These are phyloP conservation scores for Sebastes umbrosus DNA, from an alignment of 2,797 vertebrate species.

Conservation along the genomic window DNA sequence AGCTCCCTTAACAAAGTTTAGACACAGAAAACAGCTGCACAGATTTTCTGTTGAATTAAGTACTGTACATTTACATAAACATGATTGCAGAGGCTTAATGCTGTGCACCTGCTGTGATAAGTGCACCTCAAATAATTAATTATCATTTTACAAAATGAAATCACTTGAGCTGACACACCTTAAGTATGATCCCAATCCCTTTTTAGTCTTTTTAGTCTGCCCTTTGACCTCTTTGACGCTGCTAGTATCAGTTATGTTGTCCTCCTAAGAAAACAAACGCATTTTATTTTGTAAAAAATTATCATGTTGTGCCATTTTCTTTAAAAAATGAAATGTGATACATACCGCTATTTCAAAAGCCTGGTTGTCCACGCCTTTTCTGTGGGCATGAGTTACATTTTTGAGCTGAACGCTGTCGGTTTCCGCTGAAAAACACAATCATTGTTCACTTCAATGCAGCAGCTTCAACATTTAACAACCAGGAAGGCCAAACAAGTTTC, in stretches of 20 bases:
- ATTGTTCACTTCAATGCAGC: constrained; percentile 19
- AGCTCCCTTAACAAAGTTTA: not conserved
- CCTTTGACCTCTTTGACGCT: constrained; percentile 7
- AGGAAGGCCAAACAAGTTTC: constrained; percentile 18
- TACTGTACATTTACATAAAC: not conserved
- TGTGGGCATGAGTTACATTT: not conserved
- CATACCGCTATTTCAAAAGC: constrained; percentile 75
- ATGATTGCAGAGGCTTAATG: not conserved
- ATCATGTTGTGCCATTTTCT: not conserved
- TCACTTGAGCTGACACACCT: constrained; percentile 67
- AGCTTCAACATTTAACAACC: constrained; percentile 6
- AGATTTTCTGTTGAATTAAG: not conserved
- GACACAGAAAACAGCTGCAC: not conserved
- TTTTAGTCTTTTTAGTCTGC: constrained; percentile 37
- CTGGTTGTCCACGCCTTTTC: constrained; percentile 71
- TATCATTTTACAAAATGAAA: not conserved
- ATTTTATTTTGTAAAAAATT: constrained; percentile 1
- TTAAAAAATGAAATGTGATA: not conserved
- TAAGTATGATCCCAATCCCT: constrained; percentile 60
- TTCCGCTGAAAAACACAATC: constrained; percentile 71
- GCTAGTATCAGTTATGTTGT: constrained; percentile 14
- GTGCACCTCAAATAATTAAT: not conserved
- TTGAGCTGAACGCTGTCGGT: constrained; percentile 35
- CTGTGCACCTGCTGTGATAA: not conserved
- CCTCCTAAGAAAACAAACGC: constrained; percentile 59